Evolutionary conservation across 2,888 invertebrate genomes (phyloP), one percentile per base, ranked within the genome.

Genomic region (Watsonalla binaria): DNA sequence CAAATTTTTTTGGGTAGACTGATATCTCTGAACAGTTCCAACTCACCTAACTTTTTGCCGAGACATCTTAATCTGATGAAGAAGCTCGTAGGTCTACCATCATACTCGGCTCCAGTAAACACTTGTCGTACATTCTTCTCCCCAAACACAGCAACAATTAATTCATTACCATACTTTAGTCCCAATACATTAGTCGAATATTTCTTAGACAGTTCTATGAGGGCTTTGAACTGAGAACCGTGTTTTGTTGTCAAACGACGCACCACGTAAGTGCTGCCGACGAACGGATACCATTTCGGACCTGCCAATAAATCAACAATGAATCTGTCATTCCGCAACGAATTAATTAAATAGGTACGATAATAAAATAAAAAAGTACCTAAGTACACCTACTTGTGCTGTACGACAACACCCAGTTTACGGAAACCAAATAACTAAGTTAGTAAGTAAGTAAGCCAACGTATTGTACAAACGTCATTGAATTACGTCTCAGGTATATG

Each of bases 61-160:
- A 94, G 93, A 34, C 94, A 92, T 54, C 95, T 88, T 55, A 94
- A 77, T 60, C 92, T 88, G 63, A 94, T 92, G 70, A 95, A 94
- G 72, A 94, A 95, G 35, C 93, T 94, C 63, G 94, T 92, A 0
- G 95, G 95, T 55, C 95, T 88, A 0, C 94, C 94, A 68, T 94
- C 94, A 63, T 95, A 94, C 56, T 93, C 93, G 14, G 93, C 92
- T 8, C 91, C 87, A 0, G 88, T 87, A 47, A 94, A 89, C 6
- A 93, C 92, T 71, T 93, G 92, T 47, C 91, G 92, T 5, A 94
- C 91, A 50, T 93, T 92, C 54, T 93, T 92, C 46, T 92, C 84
- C 0, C 94, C 93, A 33, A 92, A 93, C 0, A 94, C 92, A 0
- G 93, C 84, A 0, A 95, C 92, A 0, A 94, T 77, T 39, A 91